phyloP scores from a whole-genome alignment of 2,797 vertebrate species.

The Bufotes viridis region DNA sequence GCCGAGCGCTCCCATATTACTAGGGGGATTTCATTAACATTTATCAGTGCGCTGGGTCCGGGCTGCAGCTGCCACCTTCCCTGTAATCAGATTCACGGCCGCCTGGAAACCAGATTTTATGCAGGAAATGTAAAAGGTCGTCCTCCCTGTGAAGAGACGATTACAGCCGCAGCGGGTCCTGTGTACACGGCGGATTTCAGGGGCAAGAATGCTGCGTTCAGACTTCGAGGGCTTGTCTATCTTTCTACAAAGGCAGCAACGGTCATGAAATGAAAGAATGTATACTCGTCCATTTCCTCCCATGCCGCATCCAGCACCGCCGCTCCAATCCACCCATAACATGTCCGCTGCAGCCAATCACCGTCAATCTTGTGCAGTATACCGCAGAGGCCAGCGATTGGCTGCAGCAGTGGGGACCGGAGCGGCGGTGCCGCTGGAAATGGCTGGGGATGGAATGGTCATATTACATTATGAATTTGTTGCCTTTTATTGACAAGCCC shows the following conservation, averaged over 20 bases:
- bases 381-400: too few species aligned
- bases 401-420: too few species aligned
- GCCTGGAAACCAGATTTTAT: constrained; percentile 31
- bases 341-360: too few species aligned
- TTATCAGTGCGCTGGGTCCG: not conserved
- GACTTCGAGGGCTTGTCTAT: not conserved
- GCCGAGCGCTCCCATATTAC: constrained; percentile 19
- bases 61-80: not conserved
- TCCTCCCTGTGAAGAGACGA: not conserved
- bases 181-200: not conserved
- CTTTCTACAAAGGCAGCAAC: not conserved
- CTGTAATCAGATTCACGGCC: constrained; percentile 23
- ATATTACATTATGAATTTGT: too few species aligned
- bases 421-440: too few species aligned
- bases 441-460: too few species aligned
- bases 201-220: not conserved
- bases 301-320: too few species aligned
- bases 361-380: too few species aligned
- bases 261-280: too few species aligned
- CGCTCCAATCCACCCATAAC: too few species aligned
- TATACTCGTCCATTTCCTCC: too few species aligned
- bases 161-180: not conserved
- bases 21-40: constrained; percentile 33
- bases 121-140: constrained; percentile 3
- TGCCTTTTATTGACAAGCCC: too few species aligned